Evolutionary conservation across 2,113 vertebrate genomes (phyloP).

Genomic region (Pongo abelii): DNA sequence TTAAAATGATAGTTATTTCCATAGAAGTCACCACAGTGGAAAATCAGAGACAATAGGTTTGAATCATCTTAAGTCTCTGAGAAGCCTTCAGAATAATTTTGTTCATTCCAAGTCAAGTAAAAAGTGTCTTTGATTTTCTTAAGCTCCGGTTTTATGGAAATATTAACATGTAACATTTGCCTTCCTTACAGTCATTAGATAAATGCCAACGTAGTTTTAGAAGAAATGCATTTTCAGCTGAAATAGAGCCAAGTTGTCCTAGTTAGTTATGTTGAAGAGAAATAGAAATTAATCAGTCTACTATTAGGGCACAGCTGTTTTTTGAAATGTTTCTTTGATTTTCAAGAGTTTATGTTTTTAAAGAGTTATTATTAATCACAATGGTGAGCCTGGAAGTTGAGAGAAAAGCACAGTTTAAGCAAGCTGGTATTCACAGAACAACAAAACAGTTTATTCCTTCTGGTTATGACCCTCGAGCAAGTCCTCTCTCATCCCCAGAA

Average conservation of each 20-base stretch:
- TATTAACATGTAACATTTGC: constrained; percentile 63
- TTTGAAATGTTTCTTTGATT: constrained; percentile 65
- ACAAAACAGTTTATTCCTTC: neutral
- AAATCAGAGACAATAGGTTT: neutral
- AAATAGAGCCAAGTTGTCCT: constrained; percentile 67
- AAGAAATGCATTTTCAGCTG: constrained; percentile 67
- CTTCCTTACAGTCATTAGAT: constrained; percentile 68
- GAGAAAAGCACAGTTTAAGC: neutral
- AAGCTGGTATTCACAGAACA: neutral
- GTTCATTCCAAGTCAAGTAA: constrained; percentile 49
- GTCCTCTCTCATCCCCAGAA: neutral
- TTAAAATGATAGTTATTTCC: neutral
- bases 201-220: constrained; percentile 61
- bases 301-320: constrained; percentile 64
- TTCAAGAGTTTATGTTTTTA: constrained; percentile 53
- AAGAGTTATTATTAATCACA: constrained; percentile 63
- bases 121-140: constrained; percentile 46
- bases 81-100: constrained; percentile 31
- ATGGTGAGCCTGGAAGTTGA: neutral
- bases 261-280: constrained; percentile 73
- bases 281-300: constrained; percentile 64
- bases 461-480: neutral
- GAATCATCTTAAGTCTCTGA: constrained; percentile 3
- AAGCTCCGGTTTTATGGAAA: constrained; percentile 51
- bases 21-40: neutral